phyloP scores from a whole-genome alignment of 2,888 invertebrate genomes.

The Cerceris ruficornis region DNA sequence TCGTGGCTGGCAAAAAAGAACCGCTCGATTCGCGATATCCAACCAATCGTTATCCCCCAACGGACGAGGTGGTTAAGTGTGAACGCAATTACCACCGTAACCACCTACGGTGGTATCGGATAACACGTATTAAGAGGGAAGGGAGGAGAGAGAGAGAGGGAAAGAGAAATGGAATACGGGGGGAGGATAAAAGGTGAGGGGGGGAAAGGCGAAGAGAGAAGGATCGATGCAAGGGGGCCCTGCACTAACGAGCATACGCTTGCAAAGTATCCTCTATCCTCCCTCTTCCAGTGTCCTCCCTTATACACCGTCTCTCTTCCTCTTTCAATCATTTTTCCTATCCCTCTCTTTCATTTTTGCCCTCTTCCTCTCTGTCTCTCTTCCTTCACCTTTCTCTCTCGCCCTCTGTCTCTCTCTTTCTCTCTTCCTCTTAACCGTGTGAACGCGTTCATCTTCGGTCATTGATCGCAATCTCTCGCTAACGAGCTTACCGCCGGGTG shows the following conservation, averaged over 20 bases:
- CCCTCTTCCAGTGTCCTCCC: conserved; percentile 7
- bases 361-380: conserved; percentile 32
- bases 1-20: conserved; percentile 13
- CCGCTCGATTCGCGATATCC: conserved; percentile 23
- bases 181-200: conserved; percentile 46
- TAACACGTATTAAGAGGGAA: conserved; percentile 74
- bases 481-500: conserved; percentile 79
- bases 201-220: conserved; percentile 20
- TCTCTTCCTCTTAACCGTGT: conserved; percentile 61
- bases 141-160: conserved; percentile 35
- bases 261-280: conserved; percentile 64
- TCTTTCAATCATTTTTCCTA: conserved; percentile 31
- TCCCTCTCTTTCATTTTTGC: conserved; percentile 13
- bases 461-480: conserved; percentile 79
- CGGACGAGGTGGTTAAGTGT: conserved; percentile 74
- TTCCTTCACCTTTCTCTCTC: conserved; percentile 18
- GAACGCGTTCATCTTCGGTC: conserved; percentile 80
- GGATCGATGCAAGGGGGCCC: too few relatives aligned
- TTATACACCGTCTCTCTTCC: conserved; percentile 21
- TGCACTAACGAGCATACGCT: conserved; percentile 74
- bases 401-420: conserved; percentile 30
- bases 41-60: conserved; percentile 59
- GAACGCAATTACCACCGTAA: conserved; percentile 78
- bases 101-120: conserved; percentile 77
- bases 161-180: conserved; percentile 14